phyloP scores from a whole-genome alignment of 2,888 invertebrate genomes.

The Aphodius granarius region DNA sequence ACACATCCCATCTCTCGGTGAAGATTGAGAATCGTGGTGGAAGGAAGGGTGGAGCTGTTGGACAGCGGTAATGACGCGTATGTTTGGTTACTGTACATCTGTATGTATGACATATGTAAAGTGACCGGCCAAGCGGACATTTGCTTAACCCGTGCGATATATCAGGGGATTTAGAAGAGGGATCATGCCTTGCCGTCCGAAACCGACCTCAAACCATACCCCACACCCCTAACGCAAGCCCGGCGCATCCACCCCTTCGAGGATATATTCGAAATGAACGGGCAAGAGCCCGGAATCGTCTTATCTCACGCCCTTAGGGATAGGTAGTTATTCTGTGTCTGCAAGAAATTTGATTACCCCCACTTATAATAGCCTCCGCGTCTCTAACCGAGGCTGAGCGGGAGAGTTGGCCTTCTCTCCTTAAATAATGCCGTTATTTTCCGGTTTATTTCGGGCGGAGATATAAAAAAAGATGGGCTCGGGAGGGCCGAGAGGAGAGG shows the following conservation, averaged over 20 bases:
- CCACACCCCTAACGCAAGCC: not conserved
- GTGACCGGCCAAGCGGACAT: slow-evolving; percentile 50
- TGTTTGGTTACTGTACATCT: slow-evolving; percentile 45
- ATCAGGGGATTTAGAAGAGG: slow-evolving; percentile 52
- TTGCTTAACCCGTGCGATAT: slow-evolving; percentile 52
- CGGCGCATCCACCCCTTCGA: slow-evolving; percentile 7
- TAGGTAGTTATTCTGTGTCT: slow-evolving; percentile 29
- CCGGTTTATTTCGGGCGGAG: not conserved
- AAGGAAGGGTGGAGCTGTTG: not conserved
- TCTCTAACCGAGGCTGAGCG: not conserved
- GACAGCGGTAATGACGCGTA: slow-evolving; percentile 41
- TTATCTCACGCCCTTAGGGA: slow-evolving; percentile 34
- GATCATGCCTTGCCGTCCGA: slow-evolving; percentile 26
- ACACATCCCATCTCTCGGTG: not conserved
- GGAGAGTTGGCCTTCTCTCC: not conserved
- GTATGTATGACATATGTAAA: slow-evolving; percentile 53
- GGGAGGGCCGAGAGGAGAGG: not conserved
- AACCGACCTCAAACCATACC: slow-evolving; percentile 5
- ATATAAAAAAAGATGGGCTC: not conserved
- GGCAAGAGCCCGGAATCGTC: slow-evolving; percentile 32
- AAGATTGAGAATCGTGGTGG: not conserved
- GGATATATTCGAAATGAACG: slow-evolving; percentile 12
- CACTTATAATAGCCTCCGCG: slow-evolving; percentile 9
- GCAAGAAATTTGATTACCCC: slow-evolving; percentile 31
- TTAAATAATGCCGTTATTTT: not conserved